Evolutionary conservation across 2,113 vertebrate genomes (phyloP).

Genomic region (Thamnophis sirtalis): DNA sequence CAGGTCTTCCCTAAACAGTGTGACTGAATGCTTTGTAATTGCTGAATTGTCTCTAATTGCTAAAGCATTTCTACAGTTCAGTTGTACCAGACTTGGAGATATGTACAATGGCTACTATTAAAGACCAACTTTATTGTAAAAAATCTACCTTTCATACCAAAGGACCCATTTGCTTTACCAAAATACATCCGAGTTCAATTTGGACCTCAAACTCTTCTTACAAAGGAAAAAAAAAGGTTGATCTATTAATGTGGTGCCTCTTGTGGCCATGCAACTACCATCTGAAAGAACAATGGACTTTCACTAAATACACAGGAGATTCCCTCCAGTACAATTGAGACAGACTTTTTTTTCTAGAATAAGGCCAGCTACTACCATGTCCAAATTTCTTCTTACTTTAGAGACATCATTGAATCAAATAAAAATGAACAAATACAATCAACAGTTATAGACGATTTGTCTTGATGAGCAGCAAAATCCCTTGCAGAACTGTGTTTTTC

Average conservation of each 20-base stretch:
- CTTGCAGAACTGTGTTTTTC: background rate
- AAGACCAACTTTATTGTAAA: background rate
- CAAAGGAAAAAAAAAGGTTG: background rate
- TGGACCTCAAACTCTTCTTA: background rate
- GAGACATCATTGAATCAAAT: background rate
- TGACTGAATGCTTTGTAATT: background rate
- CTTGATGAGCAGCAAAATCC: background rate
- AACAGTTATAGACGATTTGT: background rate
- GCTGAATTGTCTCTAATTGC: background rate
- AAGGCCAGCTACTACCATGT: background rate
- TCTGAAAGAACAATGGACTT: background rate
- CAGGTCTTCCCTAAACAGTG: background rate
- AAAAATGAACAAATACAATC: background rate
- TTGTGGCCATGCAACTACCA: background rate
- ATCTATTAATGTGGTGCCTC: background rate
- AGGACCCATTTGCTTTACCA: background rate
- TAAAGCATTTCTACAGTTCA: conserved; percentile 7
- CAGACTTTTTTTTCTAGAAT: background rate
- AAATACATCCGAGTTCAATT: background rate
- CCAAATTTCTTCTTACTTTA: background rate
- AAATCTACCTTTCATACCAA: background rate
- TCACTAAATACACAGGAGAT: background rate
- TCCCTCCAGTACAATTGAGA: background rate
- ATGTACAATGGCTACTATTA: background rate
- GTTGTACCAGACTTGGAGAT: background rate